A percentile compares a stretch with the other conserved stretches of the same genome.
Evolutionary conservation across 2,888 invertebrate species (phyloP).

Genomic region (Sinohyriopsis cumingii): DNA sequence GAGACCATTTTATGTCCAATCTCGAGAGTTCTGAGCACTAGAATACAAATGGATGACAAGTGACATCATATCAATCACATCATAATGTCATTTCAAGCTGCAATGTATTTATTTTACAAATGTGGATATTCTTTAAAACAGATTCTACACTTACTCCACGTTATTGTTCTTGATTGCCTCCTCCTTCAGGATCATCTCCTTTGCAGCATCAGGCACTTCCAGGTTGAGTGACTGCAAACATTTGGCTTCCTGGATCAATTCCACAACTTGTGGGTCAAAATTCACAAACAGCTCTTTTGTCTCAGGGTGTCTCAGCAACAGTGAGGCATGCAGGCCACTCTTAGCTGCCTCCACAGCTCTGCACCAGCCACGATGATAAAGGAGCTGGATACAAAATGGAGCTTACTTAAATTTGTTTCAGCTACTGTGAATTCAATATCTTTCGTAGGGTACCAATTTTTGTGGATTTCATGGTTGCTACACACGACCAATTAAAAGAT

Average conservation of each 20-base stretch:
- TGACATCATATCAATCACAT: too few species aligned
- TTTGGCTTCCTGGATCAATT: conserved; percentile 71
- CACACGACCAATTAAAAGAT: too few species aligned
- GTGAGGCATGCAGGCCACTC: conserved; percentile 67
- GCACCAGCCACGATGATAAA: conserved; percentile 71
- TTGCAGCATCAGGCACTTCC: conserved; percentile 70
- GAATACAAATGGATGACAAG: too few species aligned
- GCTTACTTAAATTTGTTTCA: neutral
- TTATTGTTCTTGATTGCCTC: conserved; percentile 62
- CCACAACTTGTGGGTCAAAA: conserved; percentile 71
- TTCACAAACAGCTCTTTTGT: conserved; percentile 68
- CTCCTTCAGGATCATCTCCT: conserved; percentile 66
- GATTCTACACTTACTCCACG: conserved; percentile 58
- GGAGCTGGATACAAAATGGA: conserved; percentile 49
- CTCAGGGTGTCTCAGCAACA: conserved; percentile 76
- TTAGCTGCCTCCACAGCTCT: conserved; percentile 69
- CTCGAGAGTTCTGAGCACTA: too few species aligned
- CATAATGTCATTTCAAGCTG: too few species aligned
- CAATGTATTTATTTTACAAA: too few species aligned
- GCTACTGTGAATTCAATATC: too few species aligned
- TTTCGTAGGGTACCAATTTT: too few species aligned
- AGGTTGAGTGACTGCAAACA: conserved; percentile 69
- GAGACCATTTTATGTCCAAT: too few species aligned
- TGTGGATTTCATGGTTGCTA: too few species aligned
- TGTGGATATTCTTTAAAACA: neutral